Base-by-base conservation (phyloP, 2,888 invertebrate species). In the Horisme vitalbata region DNA sequence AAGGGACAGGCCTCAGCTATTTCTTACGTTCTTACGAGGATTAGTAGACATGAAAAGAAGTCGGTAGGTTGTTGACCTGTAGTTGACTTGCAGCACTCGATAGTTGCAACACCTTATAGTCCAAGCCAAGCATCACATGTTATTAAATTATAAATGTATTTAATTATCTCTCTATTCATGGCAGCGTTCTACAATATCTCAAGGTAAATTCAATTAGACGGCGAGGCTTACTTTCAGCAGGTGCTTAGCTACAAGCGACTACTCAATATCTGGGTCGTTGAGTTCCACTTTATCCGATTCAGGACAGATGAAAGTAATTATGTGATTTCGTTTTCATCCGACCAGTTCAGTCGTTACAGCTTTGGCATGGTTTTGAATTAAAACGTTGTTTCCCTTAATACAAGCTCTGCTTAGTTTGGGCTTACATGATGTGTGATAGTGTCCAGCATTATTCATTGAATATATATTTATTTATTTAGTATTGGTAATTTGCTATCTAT, bases 291-390 rank as follows among this genome's bases (percentile, higher is more conserved):
- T 62, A 65, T 58, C 61, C 38, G 64, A 62, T 68, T 69, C 61
- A 59, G 69, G 63, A 66, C 64, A 72, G 71, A 81, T 78, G 82
- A 83, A 81, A 82, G 83, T 78, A 79, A 83, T 82, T 79, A 81
- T 74, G 63, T 62, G 68, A 72, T 79, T 79, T 81, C 79, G 75
- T 78, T 83, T 81, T 82, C 80, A 66, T 73, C 67, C 56, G 68
- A 75, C 79, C 74, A 67, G 79, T 80, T 78, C 62, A 41, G 32
- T 13, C 21, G 34, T 43, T 43, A 57, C 57, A 61, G 55, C 60
- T 50, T 52, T 54, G 50, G 31, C 50, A 47, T 41, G 44, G 52
- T 56, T 33, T 33, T 34, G 13, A 27, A 36, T 36, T 46, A 3
- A 18, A 11, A 12, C 15, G 9, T 9, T 12, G 9, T 30, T 14